Conservation (phyloP, 30 jellyfish, hydroid and myxozoan species). For the Aurelia aurita complex sp. Pacific region DNA sequence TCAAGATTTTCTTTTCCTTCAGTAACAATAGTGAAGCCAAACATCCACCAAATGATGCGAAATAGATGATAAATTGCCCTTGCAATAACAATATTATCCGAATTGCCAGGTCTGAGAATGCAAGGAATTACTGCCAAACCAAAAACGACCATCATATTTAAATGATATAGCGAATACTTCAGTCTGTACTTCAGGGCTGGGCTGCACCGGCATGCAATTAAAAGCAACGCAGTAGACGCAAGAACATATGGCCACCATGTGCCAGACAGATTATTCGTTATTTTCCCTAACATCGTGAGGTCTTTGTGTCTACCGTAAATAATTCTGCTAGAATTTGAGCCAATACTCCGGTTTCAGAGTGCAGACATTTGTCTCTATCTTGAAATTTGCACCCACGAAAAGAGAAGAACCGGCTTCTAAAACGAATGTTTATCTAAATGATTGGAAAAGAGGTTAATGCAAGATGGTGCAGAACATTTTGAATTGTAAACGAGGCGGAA, state of each 20-base stretch:
- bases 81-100: slow-evolving; percentile 64
- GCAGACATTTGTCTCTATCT: too few species aligned
- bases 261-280: too few species aligned
- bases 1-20: slow-evolving; percentile 49
- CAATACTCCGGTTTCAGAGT: too few species aligned
- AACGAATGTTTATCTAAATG: too few species aligned
- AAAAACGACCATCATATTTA: slow-evolving; percentile 32
- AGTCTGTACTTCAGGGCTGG: slow-evolving; percentile 35
- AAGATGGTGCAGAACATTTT: background rate
- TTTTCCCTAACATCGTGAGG: too few species aligned
- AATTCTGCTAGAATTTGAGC: too few species aligned
- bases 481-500: background rate
- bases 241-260: background rate
- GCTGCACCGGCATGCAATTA: background rate
- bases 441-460: too few species aligned
- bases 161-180: slow-evolving; percentile 58
- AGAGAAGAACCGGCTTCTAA: too few species aligned
- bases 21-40: slow-evolving; percentile 56
- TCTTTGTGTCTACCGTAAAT: too few species aligned
- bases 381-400: too few species aligned
- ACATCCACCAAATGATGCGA: slow-evolving; percentile 54
- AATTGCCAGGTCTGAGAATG: slow-evolving; percentile 64
- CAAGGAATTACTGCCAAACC: slow-evolving; percentile 41
- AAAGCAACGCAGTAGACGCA: background rate
- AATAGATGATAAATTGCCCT: slow-evolving; percentile 21